Conservation (phyloP, 2,797 vertebrate genomes). For the Hephaestus fuliginosus region DNA sequence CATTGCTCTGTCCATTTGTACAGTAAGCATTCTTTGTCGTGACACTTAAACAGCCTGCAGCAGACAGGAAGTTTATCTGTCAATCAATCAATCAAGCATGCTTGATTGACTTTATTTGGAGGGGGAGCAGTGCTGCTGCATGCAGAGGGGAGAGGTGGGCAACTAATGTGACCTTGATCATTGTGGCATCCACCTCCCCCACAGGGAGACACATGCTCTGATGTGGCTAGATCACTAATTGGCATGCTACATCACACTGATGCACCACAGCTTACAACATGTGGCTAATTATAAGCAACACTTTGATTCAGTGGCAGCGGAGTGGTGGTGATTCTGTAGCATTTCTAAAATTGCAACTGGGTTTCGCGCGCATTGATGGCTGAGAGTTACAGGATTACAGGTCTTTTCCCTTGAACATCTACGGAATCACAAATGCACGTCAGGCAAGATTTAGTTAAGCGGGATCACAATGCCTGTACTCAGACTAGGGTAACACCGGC, state of each 20-base stretch:
- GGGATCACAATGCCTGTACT: constrained; percentile 9
- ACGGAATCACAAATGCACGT: constrained; percentile 23
- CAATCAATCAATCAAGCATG: constrained; percentile 36
- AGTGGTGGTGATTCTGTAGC: not conserved
- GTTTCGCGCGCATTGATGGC: not conserved
- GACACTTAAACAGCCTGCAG: constrained; percentile 29
- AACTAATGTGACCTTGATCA: constrained; percentile 39
- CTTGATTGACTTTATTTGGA: constrained; percentile 37
- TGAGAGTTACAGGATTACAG: not conserved
- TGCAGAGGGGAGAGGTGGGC: constrained; percentile 42
- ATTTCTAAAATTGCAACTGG: not conserved
- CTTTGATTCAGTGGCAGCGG: constrained; percentile 27
- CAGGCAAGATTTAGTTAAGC: constrained; percentile 41
- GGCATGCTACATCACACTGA: constrained; percentile 47
- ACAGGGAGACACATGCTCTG: constrained; percentile 45
- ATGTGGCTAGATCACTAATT: constrained; percentile 51
- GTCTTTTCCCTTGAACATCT: not conserved
- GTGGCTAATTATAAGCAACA: constrained; percentile 33
- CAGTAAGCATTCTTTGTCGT: constrained; percentile 15
- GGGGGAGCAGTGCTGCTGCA: constrained; percentile 38
- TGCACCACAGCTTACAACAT: constrained; percentile 43
- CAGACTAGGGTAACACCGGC: constrained; percentile 7
- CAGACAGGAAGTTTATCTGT: constrained; percentile 37
- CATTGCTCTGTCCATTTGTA: constrained; percentile 5
- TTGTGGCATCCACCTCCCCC: constrained; percentile 3